A percentile compares a stretch with the other conserved stretches of the same genome.
These are phyloP conservation scores for Scytalopus superciliaris DNA, from an alignment of 2,113 vertebrate species.

Conservation along the genomic window DNA sequence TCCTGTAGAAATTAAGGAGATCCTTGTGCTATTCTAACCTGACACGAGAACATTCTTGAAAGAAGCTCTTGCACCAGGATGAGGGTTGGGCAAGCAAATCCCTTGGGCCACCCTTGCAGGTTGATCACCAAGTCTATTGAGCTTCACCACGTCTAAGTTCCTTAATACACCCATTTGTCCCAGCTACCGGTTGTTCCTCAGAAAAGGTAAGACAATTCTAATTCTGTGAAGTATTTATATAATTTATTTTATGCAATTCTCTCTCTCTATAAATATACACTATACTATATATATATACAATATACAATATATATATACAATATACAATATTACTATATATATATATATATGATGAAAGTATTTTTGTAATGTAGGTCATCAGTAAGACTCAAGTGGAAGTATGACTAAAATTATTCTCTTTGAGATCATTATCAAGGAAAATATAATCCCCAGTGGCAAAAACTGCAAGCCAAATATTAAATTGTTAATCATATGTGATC, in stretches of 20 bases:
- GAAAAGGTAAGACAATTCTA: background rate
- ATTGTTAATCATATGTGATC: background rate
- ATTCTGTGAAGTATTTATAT: background rate
- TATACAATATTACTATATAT: no score
- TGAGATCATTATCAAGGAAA: background rate
- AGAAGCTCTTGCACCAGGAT: background rate
- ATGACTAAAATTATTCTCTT: background rate
- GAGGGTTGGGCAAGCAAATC: background rate
- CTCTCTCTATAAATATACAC: no score
- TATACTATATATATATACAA: no score
- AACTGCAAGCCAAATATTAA: background rate
- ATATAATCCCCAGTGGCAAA: background rate
- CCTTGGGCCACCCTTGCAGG: background rate
- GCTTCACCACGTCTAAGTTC: background rate
- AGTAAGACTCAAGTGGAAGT: background rate
- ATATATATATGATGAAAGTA: background rate
- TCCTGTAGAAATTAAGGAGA: background rate
- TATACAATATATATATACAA: no score
- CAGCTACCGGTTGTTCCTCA: background rate
- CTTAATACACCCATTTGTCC: background rate
- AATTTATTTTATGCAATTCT: background rate
- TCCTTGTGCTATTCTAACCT: background rate
- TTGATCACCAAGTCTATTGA: background rate
- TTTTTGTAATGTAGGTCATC: background rate
- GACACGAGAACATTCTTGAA: background rate